These are phyloP conservation scores for Scaptomyza caliginosa DNA, from an alignment of 2,888 invertebrate species.

Conservation along the genomic window DNA sequence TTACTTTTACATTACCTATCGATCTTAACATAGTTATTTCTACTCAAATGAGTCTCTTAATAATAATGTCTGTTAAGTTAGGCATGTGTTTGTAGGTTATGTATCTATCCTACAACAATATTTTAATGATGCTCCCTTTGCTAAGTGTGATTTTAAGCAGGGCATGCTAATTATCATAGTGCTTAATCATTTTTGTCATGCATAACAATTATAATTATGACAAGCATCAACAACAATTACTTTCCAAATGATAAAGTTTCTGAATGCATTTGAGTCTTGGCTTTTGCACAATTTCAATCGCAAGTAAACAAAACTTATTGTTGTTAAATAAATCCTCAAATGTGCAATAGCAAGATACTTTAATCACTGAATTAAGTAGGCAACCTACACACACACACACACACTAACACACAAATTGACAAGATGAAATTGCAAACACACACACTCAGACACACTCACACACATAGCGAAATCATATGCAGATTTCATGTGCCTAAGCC, in stretches of 20 bases:
- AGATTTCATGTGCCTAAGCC: conserved; percentile 42
- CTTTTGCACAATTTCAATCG: conserved; percentile 5
- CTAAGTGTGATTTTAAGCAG: neutral
- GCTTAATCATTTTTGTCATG: neutral
- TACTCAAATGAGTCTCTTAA: too few relatives aligned
- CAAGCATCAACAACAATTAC: conserved; percentile 8
- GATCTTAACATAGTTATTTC: too few relatives aligned
- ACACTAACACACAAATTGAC: conserved; percentile 25
- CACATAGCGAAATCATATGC: conserved; percentile 30
- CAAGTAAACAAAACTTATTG: conserved; percentile 12
- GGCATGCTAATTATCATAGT: neutral
- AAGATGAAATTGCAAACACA: conserved; percentile 32
- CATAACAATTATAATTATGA: conserved; percentile 12
- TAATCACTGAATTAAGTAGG: conserved; percentile 38
- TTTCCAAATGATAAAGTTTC: neutral
- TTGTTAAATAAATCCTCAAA: conserved; percentile 29
- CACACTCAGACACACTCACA: neutral
- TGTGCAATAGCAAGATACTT: conserved; percentile 18
- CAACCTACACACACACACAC: conserved; percentile 17
- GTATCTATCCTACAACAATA: too few relatives aligned
- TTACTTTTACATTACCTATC: too few relatives aligned
- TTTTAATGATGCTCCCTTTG: too few relatives aligned
- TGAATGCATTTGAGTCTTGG: neutral
- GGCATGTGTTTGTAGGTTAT: too few relatives aligned
- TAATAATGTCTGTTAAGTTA: too few relatives aligned